These are phyloP conservation scores for Pelodiscus sinensis DNA, from an alignment of 2,113 vertebrate species.

Conservation along the genomic window DNA sequence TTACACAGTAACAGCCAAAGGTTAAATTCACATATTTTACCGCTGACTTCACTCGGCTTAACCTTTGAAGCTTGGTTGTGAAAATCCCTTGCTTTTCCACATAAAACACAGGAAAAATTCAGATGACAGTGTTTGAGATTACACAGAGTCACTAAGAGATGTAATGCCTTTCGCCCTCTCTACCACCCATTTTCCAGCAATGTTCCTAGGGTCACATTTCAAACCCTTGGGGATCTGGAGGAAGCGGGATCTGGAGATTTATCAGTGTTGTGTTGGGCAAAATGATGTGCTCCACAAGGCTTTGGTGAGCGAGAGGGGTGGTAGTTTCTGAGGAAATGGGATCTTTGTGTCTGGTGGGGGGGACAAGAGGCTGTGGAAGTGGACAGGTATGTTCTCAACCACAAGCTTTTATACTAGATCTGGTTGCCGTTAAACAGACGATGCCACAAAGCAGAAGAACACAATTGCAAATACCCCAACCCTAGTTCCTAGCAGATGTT, in stretches of 20 bases:
- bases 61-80: conserved; percentile 53
- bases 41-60: conserved; percentile 56
- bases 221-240: background rate
- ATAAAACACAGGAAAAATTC: conserved; percentile 23
- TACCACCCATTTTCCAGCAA: background rate
- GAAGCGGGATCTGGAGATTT: background rate
- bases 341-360: background rate
- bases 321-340: background rate
- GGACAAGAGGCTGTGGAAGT: background rate
- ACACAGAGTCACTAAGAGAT: background rate
- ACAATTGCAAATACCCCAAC: background rate
- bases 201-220: background rate
- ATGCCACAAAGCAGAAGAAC: background rate
- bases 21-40: conserved; percentile 65
- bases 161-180: background rate
- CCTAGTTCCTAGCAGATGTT: background rate
- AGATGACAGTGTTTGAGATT: conserved; percentile 21
- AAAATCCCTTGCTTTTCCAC: conserved; percentile 44
- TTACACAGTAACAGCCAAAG: conserved; percentile 68
- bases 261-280: background rate
- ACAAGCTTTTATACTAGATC: background rate
- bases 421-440: background rate
- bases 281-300: background rate
- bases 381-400: background rate
- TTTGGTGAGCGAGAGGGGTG: background rate